Evolutionary conservation across 2,888 invertebrate genomes (phyloP).

Genomic region (Drosophila cyrtoloma): DNA sequence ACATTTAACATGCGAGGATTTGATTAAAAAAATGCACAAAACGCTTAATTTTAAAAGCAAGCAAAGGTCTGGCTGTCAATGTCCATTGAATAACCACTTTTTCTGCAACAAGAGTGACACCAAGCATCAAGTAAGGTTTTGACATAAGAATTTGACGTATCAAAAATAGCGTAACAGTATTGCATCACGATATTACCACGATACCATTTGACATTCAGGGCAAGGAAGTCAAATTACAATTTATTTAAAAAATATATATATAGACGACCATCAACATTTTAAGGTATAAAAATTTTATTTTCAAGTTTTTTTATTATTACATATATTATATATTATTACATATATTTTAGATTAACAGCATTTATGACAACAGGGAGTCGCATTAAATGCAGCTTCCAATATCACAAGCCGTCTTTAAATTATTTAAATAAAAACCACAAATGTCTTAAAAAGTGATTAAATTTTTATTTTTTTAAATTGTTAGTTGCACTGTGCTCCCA

Average conservation of each 20-base stretch:
- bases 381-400: neutral
- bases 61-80: neutral
- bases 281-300: neutral
- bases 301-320: neutral
- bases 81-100: neutral
- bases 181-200: neutral
- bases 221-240: neutral
- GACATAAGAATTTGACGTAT: neutral
- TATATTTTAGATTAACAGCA: neutral
- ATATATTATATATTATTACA: neutral
- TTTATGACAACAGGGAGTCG: neutral
- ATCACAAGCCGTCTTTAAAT: neutral
- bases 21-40: slow-evolving; percentile 6
- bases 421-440: neutral
- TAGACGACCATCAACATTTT: neutral
- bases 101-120: neutral
- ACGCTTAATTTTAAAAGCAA: slow-evolving; percentile 19
- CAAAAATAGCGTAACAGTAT: neutral
- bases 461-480: neutral
- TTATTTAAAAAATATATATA: neutral
- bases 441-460: neutral
- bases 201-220: neutral
- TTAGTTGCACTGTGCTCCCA: neutral
- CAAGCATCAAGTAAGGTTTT: neutral
- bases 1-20: neutral